Evolutionary conservation across 2,113 vertebrate genomes (phyloP), one percentile per base, ranked within the genome.

Genomic region (Bettongia penicillata): DNA sequence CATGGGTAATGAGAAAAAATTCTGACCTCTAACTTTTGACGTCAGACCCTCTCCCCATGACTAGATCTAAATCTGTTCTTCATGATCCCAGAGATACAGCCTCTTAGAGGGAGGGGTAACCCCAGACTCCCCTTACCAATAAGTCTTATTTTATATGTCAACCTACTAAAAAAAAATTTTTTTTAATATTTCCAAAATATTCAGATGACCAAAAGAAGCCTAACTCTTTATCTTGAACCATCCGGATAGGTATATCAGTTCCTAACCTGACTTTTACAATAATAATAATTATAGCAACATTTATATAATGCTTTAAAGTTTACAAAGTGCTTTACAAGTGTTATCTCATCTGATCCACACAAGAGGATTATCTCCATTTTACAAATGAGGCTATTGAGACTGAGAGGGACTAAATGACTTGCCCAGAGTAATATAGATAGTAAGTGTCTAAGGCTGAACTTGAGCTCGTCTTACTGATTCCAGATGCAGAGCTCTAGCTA

Each of bases 131-230:
- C 37, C n/a, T 84, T 84, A 2, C 68, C 19, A 84, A 22, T 43
- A 84, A 43, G 37, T 77, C 1, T 37, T 77, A 1, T n/a, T n/a
- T 43, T n/a, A 68, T 68, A 37, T n/a, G 61, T 68, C 12, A 68
- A 37, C 31, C 4, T 31, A 12, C n/a, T 43, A 37, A 77, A n/a
- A 96, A 90, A 93, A 94, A 92, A 95, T 93, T 96, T 95, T 96
- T 97, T 95, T 97, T 92, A 55, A 84, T 5, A 84, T 84, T 84
- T 77, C 92, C 97, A 93, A 98, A 97, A 96, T 97, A 93, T 50
- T 61, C 91, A 92, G 96, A 25, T 95, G 53, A 55, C 10, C 47
- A 53, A 91, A 51, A 55, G 23, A 51, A 28, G 89, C 0, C 0
- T 11, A 11, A 51, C 49, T 47, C 51, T 94, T 91, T 61, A 90